Conservation (phyloP, 37 sponge, comb jelly and placozoan species). For the Theonella swinhoei region DNA sequence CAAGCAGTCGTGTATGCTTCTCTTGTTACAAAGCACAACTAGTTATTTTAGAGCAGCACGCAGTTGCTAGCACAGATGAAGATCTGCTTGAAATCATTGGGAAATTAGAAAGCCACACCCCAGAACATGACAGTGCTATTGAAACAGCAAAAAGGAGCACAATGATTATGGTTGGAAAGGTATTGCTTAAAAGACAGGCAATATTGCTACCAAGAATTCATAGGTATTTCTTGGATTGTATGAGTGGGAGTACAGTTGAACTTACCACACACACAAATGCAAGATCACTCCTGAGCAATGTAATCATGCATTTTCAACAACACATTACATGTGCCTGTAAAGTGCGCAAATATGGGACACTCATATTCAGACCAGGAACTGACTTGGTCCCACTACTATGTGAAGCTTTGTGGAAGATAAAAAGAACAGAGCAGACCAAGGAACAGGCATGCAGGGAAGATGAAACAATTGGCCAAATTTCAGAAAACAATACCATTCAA, state of each 20-base stretch:
- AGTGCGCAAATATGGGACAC: constrained; percentile 32
- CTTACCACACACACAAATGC: neutral
- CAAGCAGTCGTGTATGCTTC: too few relatives aligned
- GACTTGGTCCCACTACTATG: neutral
- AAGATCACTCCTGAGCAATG: constrained; percentile 7
- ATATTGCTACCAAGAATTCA: constrained; percentile 7
- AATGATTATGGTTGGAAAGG: neutral
- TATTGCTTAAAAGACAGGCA: constrained; percentile 2
- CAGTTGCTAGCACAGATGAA: too few relatives aligned
- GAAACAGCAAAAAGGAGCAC: neutral
- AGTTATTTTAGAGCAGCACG: too few relatives aligned
- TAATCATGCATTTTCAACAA: constrained; percentile 5
- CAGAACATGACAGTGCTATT: too few relatives aligned
- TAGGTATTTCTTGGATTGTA: neutral
- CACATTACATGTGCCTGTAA: constrained; percentile 14
- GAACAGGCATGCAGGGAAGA: neutral
- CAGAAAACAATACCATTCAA: neutral
- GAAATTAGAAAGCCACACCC: too few relatives aligned
- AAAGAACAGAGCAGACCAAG: neutral
- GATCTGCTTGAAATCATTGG: too few relatives aligned
- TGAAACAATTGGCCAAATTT: neutral
- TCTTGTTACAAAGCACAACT: too few relatives aligned
- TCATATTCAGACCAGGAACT: constrained; percentile 12
- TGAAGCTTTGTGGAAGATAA: constrained; percentile 6
- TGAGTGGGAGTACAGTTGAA: neutral